A percentile compares a stretch with the other conserved stretches of the same genome.
Evolutionary conservation across 2,113 vertebrate species (phyloP).

Genomic region (Aptenodytes patagonicus): DNA sequence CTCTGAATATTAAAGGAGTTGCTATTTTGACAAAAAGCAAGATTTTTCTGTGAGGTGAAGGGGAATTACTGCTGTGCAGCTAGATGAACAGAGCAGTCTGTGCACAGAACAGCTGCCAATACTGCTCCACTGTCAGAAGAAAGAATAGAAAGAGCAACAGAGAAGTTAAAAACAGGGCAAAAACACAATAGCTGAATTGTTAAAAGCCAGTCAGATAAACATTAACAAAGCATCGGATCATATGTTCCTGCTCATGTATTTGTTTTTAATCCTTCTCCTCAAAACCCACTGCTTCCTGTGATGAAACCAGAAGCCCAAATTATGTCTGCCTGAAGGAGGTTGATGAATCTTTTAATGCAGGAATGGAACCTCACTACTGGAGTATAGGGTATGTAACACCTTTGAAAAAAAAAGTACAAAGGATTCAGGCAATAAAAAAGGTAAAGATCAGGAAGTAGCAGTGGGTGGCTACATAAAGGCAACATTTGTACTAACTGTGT

Average conservation of each 20-base stretch:
- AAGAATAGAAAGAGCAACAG: neutral
- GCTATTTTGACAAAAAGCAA: neutral
- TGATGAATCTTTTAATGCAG: neutral
- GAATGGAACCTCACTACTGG: neutral
- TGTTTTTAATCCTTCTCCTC: neutral
- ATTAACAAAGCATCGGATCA: neutral
- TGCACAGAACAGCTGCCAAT: neutral
- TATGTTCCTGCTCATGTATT: accelerated
- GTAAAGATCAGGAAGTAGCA: neutral
- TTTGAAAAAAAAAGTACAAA: neutral
- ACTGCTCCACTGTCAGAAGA: neutral
- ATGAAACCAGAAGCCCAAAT: neutral
- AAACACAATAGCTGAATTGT: neutral
- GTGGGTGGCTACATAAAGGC: neutral
- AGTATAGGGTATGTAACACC: neutral
- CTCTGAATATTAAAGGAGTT: neutral
- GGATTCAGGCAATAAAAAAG: neutral
- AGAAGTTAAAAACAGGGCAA: neutral
- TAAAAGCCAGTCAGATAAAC: neutral
- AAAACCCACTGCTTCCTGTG: neutral
- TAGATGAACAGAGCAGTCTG: neutral
- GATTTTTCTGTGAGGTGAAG: neutral
- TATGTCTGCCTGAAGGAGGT: neutral
- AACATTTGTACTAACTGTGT: neutral
- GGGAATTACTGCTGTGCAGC: neutral